These are phyloP conservation scores for Dendrolimus houi DNA, from an alignment of 2,888 invertebrate genomes.

Conservation along the genomic window DNA sequence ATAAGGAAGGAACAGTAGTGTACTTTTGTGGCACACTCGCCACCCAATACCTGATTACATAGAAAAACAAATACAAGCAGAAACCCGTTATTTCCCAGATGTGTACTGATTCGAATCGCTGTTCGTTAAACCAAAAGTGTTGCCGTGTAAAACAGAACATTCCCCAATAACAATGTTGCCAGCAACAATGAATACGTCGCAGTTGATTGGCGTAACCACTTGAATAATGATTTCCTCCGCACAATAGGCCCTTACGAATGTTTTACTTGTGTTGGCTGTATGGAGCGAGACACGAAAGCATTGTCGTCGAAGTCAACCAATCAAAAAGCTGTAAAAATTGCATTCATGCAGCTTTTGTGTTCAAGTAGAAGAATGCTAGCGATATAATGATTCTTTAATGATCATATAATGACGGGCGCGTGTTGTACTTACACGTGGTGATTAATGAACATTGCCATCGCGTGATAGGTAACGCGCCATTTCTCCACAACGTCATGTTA, in stretches of 20 bases:
- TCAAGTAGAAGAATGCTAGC: background rate
- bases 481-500: slow-evolving; percentile 8
- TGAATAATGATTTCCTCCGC: slow-evolving; percentile 63
- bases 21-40: background rate
- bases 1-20: background rate
- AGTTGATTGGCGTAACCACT: slow-evolving; percentile 49
- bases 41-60: background rate
- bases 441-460: slow-evolving; percentile 53
- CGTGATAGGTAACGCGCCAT: slow-evolving; percentile 43
- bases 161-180: slow-evolving; percentile 5
- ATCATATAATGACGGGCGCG: slow-evolving; percentile 53
- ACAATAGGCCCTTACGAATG: slow-evolving; percentile 34
- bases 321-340: background rate
- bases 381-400: slow-evolving; percentile 70
- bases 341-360: background rate
- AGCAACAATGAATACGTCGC: slow-evolving; percentile 57
- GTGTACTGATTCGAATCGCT: slow-evolving; percentile 1
- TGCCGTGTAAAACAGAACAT: slow-evolving; percentile 3
- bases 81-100: background rate
- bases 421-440: slow-evolving; percentile 31
- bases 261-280: slow-evolving; percentile 19
- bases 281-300: slow-evolving; percentile 1
- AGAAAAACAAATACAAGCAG: background rate
- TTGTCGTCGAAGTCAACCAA: background rate
- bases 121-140: slow-evolving; percentile 12